Conservation (phyloP, 2,797 vertebrate species). For the Aselliscus stoliczkanus region DNA sequence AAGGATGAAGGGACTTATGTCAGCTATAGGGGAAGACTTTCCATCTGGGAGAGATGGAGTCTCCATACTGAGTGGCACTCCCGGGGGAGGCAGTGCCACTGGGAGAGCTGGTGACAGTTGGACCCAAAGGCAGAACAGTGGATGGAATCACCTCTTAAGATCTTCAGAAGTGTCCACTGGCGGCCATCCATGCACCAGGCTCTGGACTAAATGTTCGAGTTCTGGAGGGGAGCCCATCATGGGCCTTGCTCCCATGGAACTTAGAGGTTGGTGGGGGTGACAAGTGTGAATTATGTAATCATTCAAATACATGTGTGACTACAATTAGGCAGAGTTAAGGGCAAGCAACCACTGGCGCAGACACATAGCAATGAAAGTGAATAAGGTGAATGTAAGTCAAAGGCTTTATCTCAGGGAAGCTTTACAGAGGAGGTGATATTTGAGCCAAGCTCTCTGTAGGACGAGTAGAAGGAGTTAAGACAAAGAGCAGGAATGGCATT, state of each 20-base stretch:
- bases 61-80: not conserved
- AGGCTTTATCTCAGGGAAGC: not conserved
- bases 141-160: not conserved
- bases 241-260: not conserved
- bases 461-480: not conserved
- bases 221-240: not conserved
- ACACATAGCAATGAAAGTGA: not conserved
- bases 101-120: not conserved
- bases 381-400: not conserved
- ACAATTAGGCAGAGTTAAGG: not conserved
- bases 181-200: not conserved
- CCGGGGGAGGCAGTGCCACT: not conserved
- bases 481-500: not conserved
- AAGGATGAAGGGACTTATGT: not conserved
- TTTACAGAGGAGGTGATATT: not conserved
- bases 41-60: not conserved
- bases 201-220: not conserved
- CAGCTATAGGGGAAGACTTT: not conserved
- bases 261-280: not conserved
- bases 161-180: not conserved
- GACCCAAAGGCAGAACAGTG: not conserved
- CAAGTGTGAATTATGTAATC: not conserved
- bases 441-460: constrained; percentile 11
- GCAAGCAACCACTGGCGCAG: not conserved
- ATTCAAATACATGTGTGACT: not conserved